These are phyloP conservation scores for Engraulis encrasicolus DNA, from an alignment of 2,113 vertebrate genomes.

Conservation along the genomic window DNA sequence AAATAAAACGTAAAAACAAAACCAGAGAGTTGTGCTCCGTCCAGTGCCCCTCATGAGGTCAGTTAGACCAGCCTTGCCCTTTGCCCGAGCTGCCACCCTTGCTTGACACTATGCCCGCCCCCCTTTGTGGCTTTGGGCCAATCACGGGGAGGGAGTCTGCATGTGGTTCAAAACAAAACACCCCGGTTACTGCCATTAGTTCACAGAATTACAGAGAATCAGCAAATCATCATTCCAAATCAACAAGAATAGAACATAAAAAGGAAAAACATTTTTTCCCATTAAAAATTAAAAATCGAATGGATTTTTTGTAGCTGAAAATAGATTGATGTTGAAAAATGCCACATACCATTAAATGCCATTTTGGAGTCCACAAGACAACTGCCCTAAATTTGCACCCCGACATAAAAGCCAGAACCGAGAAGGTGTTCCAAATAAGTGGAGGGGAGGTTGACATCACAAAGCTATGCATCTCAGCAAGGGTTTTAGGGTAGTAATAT, in stretches of 20 bases:
- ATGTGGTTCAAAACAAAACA: background rate
- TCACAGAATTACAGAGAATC: background rate
- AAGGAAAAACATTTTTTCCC: slow-evolving; percentile 21
- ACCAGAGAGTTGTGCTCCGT: slow-evolving; percentile 73
- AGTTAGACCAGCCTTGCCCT: slow-evolving; percentile 50
- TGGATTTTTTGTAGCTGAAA: slow-evolving; percentile 36
- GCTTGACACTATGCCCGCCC: slow-evolving; percentile 3
- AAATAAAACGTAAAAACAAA: slow-evolving; percentile 43
- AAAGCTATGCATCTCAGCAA: slow-evolving; percentile 10
- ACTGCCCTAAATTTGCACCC: slow-evolving; percentile 75
- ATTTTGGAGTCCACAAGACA: slow-evolving; percentile 65
- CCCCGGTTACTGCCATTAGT: background rate
- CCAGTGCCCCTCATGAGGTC: slow-evolving; percentile 76
- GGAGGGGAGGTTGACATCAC: slow-evolving; percentile 51
- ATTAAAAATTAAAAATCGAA: slow-evolving; percentile 47
- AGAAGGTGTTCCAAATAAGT: slow-evolving; percentile 39
- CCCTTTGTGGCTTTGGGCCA: slow-evolving; percentile 1
- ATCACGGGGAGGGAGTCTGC: background rate
- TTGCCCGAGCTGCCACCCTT: slow-evolving; percentile 34
- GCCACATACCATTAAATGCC: slow-evolving; percentile 35
- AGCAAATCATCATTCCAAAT: slow-evolving; percentile 14
- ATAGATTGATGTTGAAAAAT: slow-evolving; percentile 37
- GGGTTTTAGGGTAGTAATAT: slow-evolving; percentile 40
- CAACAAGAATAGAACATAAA: slow-evolving; percentile 7
- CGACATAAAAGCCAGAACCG: slow-evolving; percentile 31